phyloP scores from a whole-genome alignment of 2,888 invertebrate species.

The Nephrocerus scutellatus region DNA sequence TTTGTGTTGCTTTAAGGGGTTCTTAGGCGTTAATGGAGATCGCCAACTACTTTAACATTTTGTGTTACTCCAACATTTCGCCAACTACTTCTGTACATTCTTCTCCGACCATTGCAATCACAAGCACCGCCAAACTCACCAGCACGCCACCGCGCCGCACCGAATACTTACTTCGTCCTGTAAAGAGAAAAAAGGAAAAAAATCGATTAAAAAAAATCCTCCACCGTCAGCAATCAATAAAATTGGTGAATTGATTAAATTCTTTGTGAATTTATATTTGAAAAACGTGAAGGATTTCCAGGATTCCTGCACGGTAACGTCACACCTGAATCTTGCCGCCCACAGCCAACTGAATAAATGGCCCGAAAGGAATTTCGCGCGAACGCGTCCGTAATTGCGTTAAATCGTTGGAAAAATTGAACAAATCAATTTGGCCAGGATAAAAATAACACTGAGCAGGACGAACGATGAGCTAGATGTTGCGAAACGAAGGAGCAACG shows the following conservation, averaged over 20 bases:
- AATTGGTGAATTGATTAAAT: conserved; percentile 26
- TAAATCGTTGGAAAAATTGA: conserved; percentile 48
- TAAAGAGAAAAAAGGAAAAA: conserved; percentile 32
- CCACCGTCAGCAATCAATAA: conserved; percentile 13
- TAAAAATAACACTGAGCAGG: conserved; percentile 18
- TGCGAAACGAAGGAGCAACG: too few species aligned
- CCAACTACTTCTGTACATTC: too few species aligned
- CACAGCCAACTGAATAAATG: conserved; percentile 39
- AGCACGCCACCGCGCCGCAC: too few species aligned
- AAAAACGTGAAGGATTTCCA: too few species aligned
- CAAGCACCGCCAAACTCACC: too few species aligned
- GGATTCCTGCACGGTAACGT: too few species aligned
- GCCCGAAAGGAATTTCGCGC: conserved; percentile 40
- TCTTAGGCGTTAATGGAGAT: too few species aligned
- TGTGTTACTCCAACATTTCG: too few species aligned
- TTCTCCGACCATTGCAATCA: too few species aligned
- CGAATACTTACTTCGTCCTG: conserved; percentile 47
- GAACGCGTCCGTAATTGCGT: conserved; percentile 32
- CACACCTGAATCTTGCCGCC: conserved; percentile 2
- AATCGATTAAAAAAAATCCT: conserved; percentile 24
- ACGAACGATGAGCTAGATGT: too few species aligned
- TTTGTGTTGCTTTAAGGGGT: too few species aligned
- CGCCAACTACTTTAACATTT: too few species aligned
- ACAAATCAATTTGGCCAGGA: conserved; percentile 47
- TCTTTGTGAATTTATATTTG: conserved; percentile 16